Conservation (phyloP, 64 coral and sea anemone genomes). For the Stichodactyla helianthus region DNA sequence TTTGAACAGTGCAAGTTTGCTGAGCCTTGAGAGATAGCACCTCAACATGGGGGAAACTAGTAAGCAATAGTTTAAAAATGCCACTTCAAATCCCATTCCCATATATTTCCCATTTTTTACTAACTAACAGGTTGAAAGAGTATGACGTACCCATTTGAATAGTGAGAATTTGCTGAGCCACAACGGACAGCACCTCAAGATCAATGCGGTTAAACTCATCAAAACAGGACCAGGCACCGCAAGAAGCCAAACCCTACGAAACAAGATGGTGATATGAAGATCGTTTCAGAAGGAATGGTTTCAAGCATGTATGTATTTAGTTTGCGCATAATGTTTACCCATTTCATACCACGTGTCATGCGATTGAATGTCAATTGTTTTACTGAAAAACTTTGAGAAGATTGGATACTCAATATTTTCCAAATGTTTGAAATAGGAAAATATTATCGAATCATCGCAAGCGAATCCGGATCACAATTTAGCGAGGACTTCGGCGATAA, state of each 20-base stretch:
- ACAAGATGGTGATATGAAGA: background rate
- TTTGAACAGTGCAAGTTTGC: conserved; percentile 93
- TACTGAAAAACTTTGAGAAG: too few species aligned
- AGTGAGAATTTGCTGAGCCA: conserved; percentile 91
- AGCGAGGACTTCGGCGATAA: too few species aligned
- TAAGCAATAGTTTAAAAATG: too few species aligned
- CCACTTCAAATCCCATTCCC: background rate
- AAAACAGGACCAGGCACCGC: conserved; percentile 97
- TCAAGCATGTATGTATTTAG: too few species aligned
- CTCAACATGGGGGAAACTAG: conserved; percentile 19
- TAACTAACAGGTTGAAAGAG: background rate
- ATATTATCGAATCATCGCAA: too few species aligned
- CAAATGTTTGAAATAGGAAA: too few species aligned
- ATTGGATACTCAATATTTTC: too few species aligned
- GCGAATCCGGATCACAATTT: too few species aligned
- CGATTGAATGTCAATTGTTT: too few species aligned
- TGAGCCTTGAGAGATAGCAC: conserved; percentile 90
- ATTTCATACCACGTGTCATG: background rate
- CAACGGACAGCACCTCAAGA: conserved; percentile 90
- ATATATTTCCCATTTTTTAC: background rate
- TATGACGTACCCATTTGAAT: conserved; percentile 87
- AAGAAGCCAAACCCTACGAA: conserved; percentile 79
- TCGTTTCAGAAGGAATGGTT: background rate
- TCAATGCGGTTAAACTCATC: conserved; percentile 99
- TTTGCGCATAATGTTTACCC: too few species aligned